Evolutionary conservation across 1,140 invertebrate species (phyloP).

Genomic region (Aphaenogaster rudis): DNA sequence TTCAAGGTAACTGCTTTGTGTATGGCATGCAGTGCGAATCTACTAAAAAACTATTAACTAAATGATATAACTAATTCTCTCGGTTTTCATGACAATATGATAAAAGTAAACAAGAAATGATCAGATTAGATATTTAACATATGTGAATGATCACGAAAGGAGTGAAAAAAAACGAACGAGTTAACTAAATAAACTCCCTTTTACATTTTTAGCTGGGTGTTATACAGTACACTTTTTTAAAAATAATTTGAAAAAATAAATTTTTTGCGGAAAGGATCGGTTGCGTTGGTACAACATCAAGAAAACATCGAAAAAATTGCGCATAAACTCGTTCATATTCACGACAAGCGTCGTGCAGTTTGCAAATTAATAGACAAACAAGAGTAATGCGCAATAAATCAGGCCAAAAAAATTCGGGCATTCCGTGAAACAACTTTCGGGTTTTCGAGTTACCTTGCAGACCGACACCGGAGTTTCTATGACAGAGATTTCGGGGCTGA

Average conservation of each 20-base stretch:
- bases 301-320: slow-evolving; percentile 22
- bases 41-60: neutral
- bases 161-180: neutral
- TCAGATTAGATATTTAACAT: slow-evolving; percentile 12
- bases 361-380: slow-evolving; percentile 29
- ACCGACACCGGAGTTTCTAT: slow-evolving; percentile 89
- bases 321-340: slow-evolving; percentile 17
- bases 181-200: neutral
- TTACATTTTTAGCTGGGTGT: neutral
- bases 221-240: neutral
- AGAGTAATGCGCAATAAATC: slow-evolving; percentile 45
- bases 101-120: neutral
- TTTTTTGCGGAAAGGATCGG: neutral
- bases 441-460: slow-evolving; percentile 88
- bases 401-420: slow-evolving; percentile 70
- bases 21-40: slow-evolving; percentile 6
- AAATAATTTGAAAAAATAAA: neutral
- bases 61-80: neutral
- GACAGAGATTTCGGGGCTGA: slow-evolving; percentile 88
- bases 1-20: slow-evolving; percentile 2
- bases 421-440: slow-evolving; percentile 75
- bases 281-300: neutral
- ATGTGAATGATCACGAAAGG: neutral
- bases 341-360: slow-evolving; percentile 48
- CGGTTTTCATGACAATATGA: slow-evolving; percentile 17